Evolutionary conservation across 2,797 vertebrate species (phyloP).

Genomic region (Gadopsis marmoratus): DNA sequence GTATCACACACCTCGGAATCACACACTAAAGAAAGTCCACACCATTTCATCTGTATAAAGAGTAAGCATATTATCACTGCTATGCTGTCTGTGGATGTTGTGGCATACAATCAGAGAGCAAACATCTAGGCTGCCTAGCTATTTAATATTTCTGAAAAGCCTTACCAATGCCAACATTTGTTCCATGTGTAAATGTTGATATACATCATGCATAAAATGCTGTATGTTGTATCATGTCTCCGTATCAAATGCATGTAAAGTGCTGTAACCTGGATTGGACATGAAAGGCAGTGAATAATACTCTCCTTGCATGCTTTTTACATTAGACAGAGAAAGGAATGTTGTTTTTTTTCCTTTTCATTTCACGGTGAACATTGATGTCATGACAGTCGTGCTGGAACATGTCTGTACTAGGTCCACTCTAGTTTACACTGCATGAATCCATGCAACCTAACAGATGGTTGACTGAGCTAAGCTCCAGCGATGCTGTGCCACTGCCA

Average conservation of each 20-base stretch:
- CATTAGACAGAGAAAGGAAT: constrained; percentile 53
- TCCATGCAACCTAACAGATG: constrained; percentile 79
- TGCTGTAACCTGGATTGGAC: constrained; percentile 39
- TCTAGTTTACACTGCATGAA: constrained; percentile 67
- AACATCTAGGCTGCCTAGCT: constrained; percentile 23
- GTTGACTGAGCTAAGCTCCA: constrained; percentile 69
- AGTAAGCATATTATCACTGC: constrained; percentile 23
- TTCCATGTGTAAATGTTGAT: constrained; percentile 45
- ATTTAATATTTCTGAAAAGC: constrained; percentile 31
- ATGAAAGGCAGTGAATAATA: constrained; percentile 61
- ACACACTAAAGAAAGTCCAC: constrained; percentile 32
- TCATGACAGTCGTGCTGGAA: constrained; percentile 72
- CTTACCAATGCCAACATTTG: constrained; percentile 24
- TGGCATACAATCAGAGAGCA: constrained; percentile 33
- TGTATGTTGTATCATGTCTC: constrained; percentile 39
- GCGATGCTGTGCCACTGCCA: constrained; percentile 64
- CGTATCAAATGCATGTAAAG: constrained; percentile 50
- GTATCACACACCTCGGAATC: constrained; percentile 6
- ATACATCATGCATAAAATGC: constrained; percentile 34
- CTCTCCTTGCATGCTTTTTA: constrained; percentile 46
- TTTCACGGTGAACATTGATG: constrained; percentile 68
- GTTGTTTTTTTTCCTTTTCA: constrained; percentile 14
- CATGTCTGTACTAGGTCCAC: constrained; percentile 76
- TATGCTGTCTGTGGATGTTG: constrained; percentile 18
- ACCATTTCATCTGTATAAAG: constrained; percentile 36